Base-by-base conservation (phyloP, 2,797 vertebrate species). In the Anguilla megastoma region DNA sequence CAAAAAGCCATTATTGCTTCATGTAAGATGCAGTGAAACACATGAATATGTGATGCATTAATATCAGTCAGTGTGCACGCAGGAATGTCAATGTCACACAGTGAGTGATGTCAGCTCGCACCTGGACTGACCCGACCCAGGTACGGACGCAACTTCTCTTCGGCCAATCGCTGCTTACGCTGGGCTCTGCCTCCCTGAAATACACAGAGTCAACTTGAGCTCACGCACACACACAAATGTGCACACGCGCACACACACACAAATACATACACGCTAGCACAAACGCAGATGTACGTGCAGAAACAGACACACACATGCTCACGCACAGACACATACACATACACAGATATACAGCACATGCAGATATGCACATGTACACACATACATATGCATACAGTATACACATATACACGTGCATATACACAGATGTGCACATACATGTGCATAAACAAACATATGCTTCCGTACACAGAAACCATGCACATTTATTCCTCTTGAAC, bases 61-160 rank as follows among this genome's bases (percentile, higher is more conserved):
- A 79, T 79, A 79, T 79, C 74, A 36, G 16, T 79, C 33, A 18
- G 12, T 14, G 12, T 21, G 33, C 6, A 36, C 36, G 8, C 30
- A 33, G 10, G 30, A 74, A 74, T 79, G 5, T 14, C 21, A 45
- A 41, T 45, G 30, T 41, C 74, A 41, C 6, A 30, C 66, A 71
- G 66, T 30, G 6, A 71, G n/a, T 71, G 66, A 14, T 12, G 12
- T 33, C 66, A 14, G 66, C 30, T 30, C 90, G 93, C 90, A 96
- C 96, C 95, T 88, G 95, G 93, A 21, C 95, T 90, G 4, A 96
- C 95, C 93, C 95, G 94, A 90, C 95, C 95, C 79, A 96, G 90
- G 82, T 96, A 96, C 0, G 95, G 95, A 89, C 91, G 94, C 85
- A 96, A 88, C 14, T 66, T 90, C 83, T 94, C 94, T 85, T 96